Conservation (phyloP, 2,888 invertebrate species). For the Drosophila quinaria region DNA sequence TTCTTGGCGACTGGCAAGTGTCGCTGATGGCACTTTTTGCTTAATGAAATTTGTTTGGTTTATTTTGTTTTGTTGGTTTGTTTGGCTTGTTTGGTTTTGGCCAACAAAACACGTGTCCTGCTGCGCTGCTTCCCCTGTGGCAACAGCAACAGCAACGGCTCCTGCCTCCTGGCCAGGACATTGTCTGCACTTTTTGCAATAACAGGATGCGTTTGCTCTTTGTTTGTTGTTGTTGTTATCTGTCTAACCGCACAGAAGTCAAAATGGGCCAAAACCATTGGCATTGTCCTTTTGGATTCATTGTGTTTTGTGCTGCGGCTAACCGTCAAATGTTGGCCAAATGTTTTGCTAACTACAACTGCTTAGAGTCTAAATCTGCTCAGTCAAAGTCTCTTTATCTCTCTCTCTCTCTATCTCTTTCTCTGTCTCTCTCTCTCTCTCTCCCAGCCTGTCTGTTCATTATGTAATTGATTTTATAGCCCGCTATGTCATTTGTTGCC, state of each 20-base stretch:
- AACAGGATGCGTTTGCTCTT: conserved; percentile 48
- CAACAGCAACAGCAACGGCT: conserved; percentile 26
- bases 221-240: conserved; percentile 21
- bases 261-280: conserved; percentile 57
- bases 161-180: conserved; percentile 22
- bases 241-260: conserved; percentile 79
- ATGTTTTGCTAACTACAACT: conserved; percentile 54
- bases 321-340: conserved; percentile 38
- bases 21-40: conserved; percentile 49
- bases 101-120: conserved; percentile 61
- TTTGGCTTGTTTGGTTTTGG: conserved; percentile 31
- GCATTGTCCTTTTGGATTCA: conserved; percentile 29
- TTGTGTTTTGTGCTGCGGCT: conserved; percentile 37
- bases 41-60: conserved; percentile 58
- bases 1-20: conserved; percentile 52
- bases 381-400: background rate
- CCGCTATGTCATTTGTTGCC: conserved; percentile 48
- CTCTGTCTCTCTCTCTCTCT: background rate
- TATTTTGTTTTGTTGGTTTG: conserved; percentile 31
- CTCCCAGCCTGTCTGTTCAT: conserved; percentile 53
- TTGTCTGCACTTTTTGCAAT: conserved; percentile 34
- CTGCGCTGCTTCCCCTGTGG: conserved; percentile 64
- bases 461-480: conserved; percentile 80
- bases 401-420: background rate
- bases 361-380: conserved; percentile 8